Evolutionary conservation across 2,113 vertebrate species (phyloP).

Genomic region (Montifringilla adamsi): DNA sequence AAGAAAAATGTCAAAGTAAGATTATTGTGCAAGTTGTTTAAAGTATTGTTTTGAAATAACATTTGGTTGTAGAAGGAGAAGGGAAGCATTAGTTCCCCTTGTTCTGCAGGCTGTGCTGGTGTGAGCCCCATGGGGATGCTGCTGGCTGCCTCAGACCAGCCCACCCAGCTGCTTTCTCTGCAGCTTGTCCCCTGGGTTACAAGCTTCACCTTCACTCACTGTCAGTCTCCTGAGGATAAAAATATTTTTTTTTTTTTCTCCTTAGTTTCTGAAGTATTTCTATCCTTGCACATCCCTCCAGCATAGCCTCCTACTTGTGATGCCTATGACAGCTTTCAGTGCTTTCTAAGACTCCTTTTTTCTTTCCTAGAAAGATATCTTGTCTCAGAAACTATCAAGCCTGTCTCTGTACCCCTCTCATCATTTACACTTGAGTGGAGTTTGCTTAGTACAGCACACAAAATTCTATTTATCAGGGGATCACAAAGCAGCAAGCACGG

Average conservation of each 20-base stretch:
- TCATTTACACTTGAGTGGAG: neutral
- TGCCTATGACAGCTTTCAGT: neutral
- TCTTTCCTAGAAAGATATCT: neutral
- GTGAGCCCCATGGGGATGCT: rapidly evolving
- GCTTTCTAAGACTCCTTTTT: neutral
- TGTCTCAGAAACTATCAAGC: neutral
- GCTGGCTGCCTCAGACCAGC: neutral
- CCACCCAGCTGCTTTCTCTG: neutral
- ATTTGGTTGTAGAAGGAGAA: neutral
- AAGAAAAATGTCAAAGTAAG: neutral
- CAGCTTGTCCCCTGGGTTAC: neutral
- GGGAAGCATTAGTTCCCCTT: neutral
- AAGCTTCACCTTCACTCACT: neutral
- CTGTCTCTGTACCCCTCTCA: neutral
- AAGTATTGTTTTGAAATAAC: neutral
- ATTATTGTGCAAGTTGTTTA: neutral
- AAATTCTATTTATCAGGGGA: neutral
- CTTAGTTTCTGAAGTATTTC: neutral
- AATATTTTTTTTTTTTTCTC: neutral
- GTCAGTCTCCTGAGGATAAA: neutral
- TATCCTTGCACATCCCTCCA: neutral
- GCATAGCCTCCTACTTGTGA: neutral
- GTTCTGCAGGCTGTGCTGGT: neutral
- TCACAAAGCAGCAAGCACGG: neutral
- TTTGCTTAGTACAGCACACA: neutral